Evolutionary conservation across 2,888 invertebrate species (phyloP), one percentile per base, ranked within the genome.

Genomic region (Torymus tubicola): DNA sequence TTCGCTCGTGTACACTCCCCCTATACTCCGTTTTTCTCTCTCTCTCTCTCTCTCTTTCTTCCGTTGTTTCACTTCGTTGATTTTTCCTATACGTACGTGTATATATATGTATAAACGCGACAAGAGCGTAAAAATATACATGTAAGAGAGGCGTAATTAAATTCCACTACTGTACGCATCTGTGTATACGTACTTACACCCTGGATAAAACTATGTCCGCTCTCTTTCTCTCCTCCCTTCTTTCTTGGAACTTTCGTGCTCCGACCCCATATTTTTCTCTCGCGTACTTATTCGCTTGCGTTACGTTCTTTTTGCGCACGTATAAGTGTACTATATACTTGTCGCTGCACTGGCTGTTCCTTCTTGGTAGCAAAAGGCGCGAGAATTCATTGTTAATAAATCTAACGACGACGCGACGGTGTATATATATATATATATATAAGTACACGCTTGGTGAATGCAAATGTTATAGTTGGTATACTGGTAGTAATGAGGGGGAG

Each of bases 211-310:
- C 18, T 68, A 69, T 53, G 42, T 67, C 42, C 16, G 24, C 55
- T 68, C 2, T 67, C 55, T 13, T 14, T 13, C 55, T n/a, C n/a
- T 58, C 55, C 31, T 58, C 71, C 71, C 60, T 78, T 71, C 78
- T 65, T 78, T 78, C 78, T 60, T 57, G 65, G 71, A 78, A 70
- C 64, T 65, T 70, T 42, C 8, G 63, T 14, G 21, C 18, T 63
- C 57, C 14, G 21, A 12, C 55, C 58, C 31, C 2, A 3, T 24
- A 24, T 3, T 24, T 24, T 61, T 58, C 65, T 24, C 16, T 63
- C 12, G 18, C 5, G n/a, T 11, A 10, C 21, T 58, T 52, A 67
- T 60, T 65, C 14, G 4, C 8, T 4, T 18, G 10, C 31, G 5
- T 31, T 12, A 58, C 21, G 13, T n/a, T 13, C 11, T 21, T 52